Conservation (phyloP, 2,888 invertebrate species). For the Drosophila melanosoma region DNA sequence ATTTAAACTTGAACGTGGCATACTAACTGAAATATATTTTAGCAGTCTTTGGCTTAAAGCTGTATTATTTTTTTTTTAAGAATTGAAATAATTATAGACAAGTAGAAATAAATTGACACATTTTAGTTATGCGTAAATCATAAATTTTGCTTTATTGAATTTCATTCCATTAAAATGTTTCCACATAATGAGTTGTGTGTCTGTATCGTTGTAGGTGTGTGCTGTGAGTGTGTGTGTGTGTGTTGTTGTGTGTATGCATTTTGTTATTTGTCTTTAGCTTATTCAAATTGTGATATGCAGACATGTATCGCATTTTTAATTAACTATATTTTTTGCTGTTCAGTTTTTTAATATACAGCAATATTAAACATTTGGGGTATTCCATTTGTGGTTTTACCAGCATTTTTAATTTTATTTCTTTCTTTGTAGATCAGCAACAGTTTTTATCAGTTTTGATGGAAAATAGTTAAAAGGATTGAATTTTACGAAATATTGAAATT, state of each 20-base stretch:
- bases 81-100: background rate
- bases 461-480: background rate
- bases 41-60: no score
- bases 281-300: conserved; percentile 6
- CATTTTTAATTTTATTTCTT: background rate
- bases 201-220: conserved; percentile 13
- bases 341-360: conserved; percentile 1
- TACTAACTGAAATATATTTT: no score
- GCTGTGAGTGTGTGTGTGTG: conserved; percentile 15
- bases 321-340: background rate
- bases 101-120: conserved; percentile 4
- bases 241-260: background rate
- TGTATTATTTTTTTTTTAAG: background rate
- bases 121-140: conserved; percentile 67
- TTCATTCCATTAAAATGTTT: conserved; percentile 73
- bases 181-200: conserved; percentile 54
- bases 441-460: background rate
- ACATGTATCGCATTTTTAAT: conserved; percentile 3
- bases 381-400: background rate
- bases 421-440: background rate
- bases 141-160: conserved; percentile 72
- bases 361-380: background rate
- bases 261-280: background rate
- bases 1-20: background rate
- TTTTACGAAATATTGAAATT: background rate